These are phyloP conservation scores for Plagodis pulveraria DNA, from an alignment of 2,888 invertebrate genomes.

Conservation along the genomic window DNA sequence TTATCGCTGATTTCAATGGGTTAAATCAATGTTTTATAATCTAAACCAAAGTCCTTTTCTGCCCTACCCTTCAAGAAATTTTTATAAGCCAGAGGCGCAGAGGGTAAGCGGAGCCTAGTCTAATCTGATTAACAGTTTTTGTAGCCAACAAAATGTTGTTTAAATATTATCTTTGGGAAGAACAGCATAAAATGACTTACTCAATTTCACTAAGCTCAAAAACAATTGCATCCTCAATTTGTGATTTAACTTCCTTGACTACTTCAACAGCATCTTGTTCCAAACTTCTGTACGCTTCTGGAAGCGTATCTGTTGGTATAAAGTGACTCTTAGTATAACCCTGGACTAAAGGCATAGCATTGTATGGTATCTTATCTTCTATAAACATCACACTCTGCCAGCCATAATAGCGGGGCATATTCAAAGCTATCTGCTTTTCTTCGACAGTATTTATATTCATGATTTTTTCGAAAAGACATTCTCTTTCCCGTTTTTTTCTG, in stretches of 20 bases:
- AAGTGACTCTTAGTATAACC: constrained; percentile 92
- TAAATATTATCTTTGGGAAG: too few species aligned
- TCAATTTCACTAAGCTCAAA: constrained; percentile 85
- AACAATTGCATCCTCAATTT: constrained; percentile 87
- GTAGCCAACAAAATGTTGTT: too few species aligned
- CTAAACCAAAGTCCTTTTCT: too few species aligned
- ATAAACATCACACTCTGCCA: constrained; percentile 87
- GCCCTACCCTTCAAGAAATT: too few species aligned
- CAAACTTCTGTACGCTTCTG: constrained; percentile 82
- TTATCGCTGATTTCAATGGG: too few species aligned
- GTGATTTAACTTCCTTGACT: constrained; percentile 80
- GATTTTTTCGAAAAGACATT: constrained; percentile 84
- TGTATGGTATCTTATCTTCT: constrained; percentile 87
- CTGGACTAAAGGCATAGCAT: constrained; percentile 88
- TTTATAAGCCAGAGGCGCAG: too few species aligned
- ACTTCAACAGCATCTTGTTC: constrained; percentile 74
- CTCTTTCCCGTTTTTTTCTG: constrained; percentile 71
- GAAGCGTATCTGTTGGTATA: constrained; percentile 84
- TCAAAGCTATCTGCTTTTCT: constrained; percentile 93
- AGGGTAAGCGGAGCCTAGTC: too few species aligned
- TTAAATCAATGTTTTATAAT: too few species aligned
- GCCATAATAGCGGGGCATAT: constrained; percentile 93
- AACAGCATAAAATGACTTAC: constrained; percentile 67
- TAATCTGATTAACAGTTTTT: too few species aligned
- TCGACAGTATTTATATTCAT: constrained; percentile 89